These are phyloP conservation scores for Lymantria monacha DNA, from an alignment of 2,888 invertebrate species.

Conservation along the genomic window DNA sequence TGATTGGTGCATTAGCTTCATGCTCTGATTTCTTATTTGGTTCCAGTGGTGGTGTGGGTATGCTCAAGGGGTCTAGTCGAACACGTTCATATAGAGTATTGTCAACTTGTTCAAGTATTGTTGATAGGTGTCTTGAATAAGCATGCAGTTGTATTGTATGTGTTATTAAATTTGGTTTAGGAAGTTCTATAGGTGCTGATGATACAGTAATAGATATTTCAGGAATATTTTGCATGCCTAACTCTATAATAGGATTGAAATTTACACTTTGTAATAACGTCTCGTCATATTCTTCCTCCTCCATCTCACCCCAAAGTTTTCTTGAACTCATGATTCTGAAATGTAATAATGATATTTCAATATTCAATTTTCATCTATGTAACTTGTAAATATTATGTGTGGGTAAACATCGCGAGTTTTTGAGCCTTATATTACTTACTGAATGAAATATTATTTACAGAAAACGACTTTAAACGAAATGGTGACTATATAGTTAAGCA, in stretches of 20 bases:
- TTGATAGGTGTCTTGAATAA: conserved; percentile 57
- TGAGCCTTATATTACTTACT: too few relatives aligned
- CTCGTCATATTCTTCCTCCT: conserved; percentile 59
- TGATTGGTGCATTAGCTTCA: conserved; percentile 57
- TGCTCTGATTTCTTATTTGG: conserved; percentile 60
- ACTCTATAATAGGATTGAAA: conserved; percentile 76
- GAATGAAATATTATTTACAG: too few relatives aligned
- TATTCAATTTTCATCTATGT: too few relatives aligned
- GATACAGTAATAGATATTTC: conserved; percentile 74
- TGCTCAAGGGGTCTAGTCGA: conserved; percentile 53
- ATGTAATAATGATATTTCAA: neutral
- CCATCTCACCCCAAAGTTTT: conserved; percentile 72
- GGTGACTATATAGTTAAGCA: too few relatives aligned
- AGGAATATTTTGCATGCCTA: conserved; percentile 77
- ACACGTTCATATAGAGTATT: conserved; percentile 60
- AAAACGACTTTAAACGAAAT: too few relatives aligned
- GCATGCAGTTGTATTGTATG: conserved; percentile 72
- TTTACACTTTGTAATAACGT: conserved; percentile 67
- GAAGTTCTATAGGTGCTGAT: conserved; percentile 71
- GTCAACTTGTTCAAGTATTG: conserved; percentile 64
- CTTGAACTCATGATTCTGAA: conserved; percentile 42
- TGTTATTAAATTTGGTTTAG: conserved; percentile 68
- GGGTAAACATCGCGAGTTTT: too few relatives aligned
- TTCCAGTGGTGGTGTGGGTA: conserved; percentile 61
- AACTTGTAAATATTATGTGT: too few relatives aligned